phyloP scores from a whole-genome alignment of 2,113 vertebrate species.

The Dasyornis broadbenti region DNA sequence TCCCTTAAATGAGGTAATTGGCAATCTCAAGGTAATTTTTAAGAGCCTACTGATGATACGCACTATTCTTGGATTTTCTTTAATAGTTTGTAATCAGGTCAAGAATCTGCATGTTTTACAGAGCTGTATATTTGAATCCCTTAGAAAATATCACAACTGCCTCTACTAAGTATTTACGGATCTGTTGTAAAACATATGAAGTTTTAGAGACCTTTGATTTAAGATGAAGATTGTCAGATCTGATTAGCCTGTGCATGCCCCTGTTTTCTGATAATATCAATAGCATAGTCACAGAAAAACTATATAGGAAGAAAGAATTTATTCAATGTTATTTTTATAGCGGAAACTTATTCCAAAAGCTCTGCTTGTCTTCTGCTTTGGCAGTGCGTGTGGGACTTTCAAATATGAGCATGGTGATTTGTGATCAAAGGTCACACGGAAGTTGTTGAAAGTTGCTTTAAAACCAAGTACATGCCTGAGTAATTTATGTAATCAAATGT shows the following conservation, averaged over 20 bases:
- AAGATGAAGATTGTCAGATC: background rate
- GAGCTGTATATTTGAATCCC: background rate
- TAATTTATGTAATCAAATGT: background rate
- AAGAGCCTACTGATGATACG: background rate
- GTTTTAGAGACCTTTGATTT: background rate
- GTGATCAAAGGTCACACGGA: background rate
- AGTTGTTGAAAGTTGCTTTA: background rate
- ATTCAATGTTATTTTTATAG: background rate
- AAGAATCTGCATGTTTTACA: constrained; percentile 24
- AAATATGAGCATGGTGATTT: accelerated
- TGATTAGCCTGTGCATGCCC: background rate
- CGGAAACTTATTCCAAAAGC: background rate
- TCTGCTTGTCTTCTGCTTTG: background rate
- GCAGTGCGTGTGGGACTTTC: background rate
- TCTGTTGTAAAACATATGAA: background rate
- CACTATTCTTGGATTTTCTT: constrained; percentile 22
- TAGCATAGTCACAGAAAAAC: background rate
- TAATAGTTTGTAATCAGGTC: constrained; percentile 62
- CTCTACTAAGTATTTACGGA: background rate
- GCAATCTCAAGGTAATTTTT: constrained; percentile 50
- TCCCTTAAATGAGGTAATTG: constrained; percentile 64
- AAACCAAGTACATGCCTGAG: background rate
- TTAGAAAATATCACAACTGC: background rate
- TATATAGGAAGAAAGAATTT: background rate
- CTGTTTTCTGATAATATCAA: background rate